A percentile compares a stretch with the other conserved stretches of the same genome.
Conservation (phyloP, 2,888 invertebrate species). For the Portevinia maculata region DNA sequence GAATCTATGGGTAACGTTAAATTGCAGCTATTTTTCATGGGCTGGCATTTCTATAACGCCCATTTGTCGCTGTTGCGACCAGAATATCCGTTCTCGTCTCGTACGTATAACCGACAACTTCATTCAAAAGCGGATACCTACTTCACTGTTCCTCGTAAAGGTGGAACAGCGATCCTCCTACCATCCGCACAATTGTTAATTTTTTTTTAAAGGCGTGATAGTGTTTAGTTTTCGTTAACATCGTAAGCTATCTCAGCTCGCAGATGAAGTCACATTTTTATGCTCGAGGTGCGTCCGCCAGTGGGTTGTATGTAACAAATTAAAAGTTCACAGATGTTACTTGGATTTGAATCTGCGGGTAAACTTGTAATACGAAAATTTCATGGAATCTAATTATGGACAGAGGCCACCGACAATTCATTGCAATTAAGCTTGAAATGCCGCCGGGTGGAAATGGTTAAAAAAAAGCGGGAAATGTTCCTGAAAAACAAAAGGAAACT, state of each 20-base stretch:
- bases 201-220: constrained; percentile 24
- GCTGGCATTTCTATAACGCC: constrained; percentile 53
- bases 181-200: constrained; percentile 34
- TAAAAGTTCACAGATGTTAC: constrained; percentile 12
- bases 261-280: constrained; percentile 27
- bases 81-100: neutral
- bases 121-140: constrained; percentile 17
- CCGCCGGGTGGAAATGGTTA: constrained; percentile 21
- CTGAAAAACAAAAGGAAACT: neutral
- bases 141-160: too few relatives aligned
- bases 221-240: constrained; percentile 51
- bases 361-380: neutral
- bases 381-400: constrained; percentile 9
- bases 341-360: neutral
- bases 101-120: constrained; percentile 30
- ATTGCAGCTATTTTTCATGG: constrained; percentile 55
- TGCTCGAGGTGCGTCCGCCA: constrained; percentile 34
- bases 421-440: constrained; percentile 48
- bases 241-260: constrained; percentile 24
- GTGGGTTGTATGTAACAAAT: constrained; percentile 50
- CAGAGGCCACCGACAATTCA: constrained; percentile 32
- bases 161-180: constrained; percentile 47
- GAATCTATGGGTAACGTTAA: constrained; percentile 41
- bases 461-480: constrained; percentile 15
- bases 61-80: constrained; percentile 45